Base-by-base conservation (phyloP, 35 echinoderm and acorn worm genomes). In the Eucidaris tribuloides region DNA sequence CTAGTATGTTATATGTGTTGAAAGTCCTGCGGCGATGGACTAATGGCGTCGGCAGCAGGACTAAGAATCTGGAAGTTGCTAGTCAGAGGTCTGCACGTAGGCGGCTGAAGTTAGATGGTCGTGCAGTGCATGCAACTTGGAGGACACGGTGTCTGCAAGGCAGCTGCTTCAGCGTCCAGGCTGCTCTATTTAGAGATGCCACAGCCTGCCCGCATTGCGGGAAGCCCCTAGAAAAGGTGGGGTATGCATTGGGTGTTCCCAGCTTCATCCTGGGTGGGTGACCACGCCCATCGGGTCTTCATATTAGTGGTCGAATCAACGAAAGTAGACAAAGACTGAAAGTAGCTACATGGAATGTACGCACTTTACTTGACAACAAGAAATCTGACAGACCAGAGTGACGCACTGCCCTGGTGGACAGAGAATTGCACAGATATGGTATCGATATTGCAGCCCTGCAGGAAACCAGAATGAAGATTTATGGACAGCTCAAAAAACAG, bases 361-460 rank as follows among this genome's bases (percentile, higher is more conserved):
- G 85, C 0, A 87, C n/a, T 19, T 31, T 86, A 58, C 71, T 86
- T 58, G 71, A 86, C 28, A n/a, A 27, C 23, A 29, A 85, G 17
- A 85, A 52, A n/a, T 52, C 48, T 52, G 11, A 36, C 63, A 62
- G 66, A n/a, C 30, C 46, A n/a, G 20, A 85, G 66, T 55, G 66
- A 56, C 65, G 55, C 4, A 76, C 59, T 20, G 70, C 70, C 15
- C 45, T 77, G 44, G 5, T 76, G 24, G 66, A 5, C 37, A 81
- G 62, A 1, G 76, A 82, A 72, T 46, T 89, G 44, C 41, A 55
- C 9, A 9, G 79, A 5, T 82, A 71, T 38, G 45, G 56, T 38
- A 71, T 89, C 28, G 87, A 82, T 34, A 89, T 89, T 42, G 87
- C 87, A 35, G 87, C 79, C 27, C 33, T 82, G 45, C 87, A 89